A percentile compares a stretch with the other conserved stretches of the same genome.
phyloP scores from a whole-genome alignment of 2,888 invertebrate species.

The Julus scanicus region DNA sequence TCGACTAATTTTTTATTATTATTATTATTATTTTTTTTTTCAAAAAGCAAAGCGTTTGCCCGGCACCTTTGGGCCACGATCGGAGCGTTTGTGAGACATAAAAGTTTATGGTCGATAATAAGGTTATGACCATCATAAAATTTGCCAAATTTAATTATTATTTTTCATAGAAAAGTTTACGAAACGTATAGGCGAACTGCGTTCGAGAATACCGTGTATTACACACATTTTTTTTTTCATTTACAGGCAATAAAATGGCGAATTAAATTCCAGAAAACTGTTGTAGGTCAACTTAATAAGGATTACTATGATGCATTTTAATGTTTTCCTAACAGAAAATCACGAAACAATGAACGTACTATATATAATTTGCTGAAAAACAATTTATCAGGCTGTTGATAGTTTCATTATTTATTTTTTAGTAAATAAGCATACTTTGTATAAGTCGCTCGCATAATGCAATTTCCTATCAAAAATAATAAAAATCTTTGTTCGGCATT shows the following conservation, averaged over 20 bases:
- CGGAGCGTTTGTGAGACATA: constrained; percentile 25
- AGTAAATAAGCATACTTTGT: too few relatives aligned
- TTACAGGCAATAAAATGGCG: neutral
- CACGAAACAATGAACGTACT: too few relatives aligned
- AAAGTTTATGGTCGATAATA: constrained; percentile 33
- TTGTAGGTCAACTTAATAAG: neutral
- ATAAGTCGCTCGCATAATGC: too few relatives aligned
- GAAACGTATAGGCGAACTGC: neutral
- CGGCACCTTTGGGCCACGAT: constrained; percentile 6
- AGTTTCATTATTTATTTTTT: too few relatives aligned
- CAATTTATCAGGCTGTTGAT: too few relatives aligned
- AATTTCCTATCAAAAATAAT: too few relatives aligned
- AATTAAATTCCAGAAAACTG: too few relatives aligned
- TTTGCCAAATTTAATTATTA: constrained; percentile 33
- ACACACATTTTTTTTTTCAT: neutral
- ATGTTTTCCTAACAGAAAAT: too few relatives aligned
- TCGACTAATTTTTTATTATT: constrained; percentile 26
- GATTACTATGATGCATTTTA: neutral
- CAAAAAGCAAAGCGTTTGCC: neutral
- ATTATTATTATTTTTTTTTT: neutral
- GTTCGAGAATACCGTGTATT: neutral
- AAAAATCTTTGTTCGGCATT: too few relatives aligned
- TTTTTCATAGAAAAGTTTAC: neutral
- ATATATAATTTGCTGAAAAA: too few relatives aligned
- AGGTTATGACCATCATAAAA: constrained; percentile 23